Base-by-base conservation (phyloP, 30 jellyfish, hydroid and myxozoan genomes). In the Pseudorhiza aurosa region DNA sequence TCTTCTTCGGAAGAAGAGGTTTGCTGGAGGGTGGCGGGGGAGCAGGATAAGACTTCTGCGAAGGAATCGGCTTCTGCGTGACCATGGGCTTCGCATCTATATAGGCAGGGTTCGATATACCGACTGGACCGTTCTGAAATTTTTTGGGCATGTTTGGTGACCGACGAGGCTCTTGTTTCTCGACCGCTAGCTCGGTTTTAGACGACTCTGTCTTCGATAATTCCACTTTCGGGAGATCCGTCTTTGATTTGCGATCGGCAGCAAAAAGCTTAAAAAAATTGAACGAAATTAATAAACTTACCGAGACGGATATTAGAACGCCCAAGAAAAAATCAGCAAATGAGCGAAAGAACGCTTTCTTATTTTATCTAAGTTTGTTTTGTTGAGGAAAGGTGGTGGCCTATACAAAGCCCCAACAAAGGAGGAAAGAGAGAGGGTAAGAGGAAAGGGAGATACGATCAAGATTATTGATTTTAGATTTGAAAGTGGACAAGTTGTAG, bases 21-120 rank as follows among this genome's bases (percentile, higher is more conserved):
- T 75, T 75, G 33, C 40, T 58, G 0, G 51, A 55, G 4, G 88
- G 88, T 2, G 88, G 88, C 51, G 78, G 78, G 2, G 88, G 88
- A 0, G 88, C 88, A 8, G 88, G 88, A 17, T 75, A 75, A n/a
- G 88, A 58, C 51, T 75, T 75, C 79, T 75, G 88, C 31, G 88
- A 75, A 2, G 70, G 88, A 37, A 50, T 18, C 8, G 79, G 79
- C 32, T 59, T 58, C 7, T 40, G 69, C 17, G 18, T 25, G 0
- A 57, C 68, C 11, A 17, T 40, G 19, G 88, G 88, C 12, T 62
- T 75, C 1, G 45, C 28, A 22, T 59, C 75, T 0, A 56, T 27
- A 43, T 75, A 75, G 8, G 56, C 76, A 0, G 88, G 88, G 36
- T 75, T 75, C 14, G 88, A 17, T 15, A 75, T 75, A 24, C 88